Evolutionary conservation across 2,888 invertebrate genomes (phyloP), one percentile per base, ranked within the genome.

Genomic region (Tetragonula carbonaria): DNA sequence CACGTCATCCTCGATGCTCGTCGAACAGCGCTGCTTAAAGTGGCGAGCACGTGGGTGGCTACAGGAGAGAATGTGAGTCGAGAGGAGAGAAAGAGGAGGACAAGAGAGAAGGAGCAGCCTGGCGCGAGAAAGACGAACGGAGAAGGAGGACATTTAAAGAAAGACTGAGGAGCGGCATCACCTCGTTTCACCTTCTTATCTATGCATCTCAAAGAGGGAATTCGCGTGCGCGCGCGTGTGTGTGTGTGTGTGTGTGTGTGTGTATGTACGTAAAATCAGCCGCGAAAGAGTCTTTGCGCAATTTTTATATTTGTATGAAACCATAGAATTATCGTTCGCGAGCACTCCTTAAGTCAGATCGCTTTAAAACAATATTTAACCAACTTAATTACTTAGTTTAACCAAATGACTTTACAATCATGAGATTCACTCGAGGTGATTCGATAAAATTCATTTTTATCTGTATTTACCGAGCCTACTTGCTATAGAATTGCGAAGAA

Each of bases 101-200:
- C 33, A 38, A 45, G 53, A 28, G 67, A 63, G 63, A 50, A 51
- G 76, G 70, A 71, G 67, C 74, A 77, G 74, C 74, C 66, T 16
- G 51, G 70, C 71, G 53, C 66, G 63, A 53, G 78, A 76, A 76
- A 66, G 78, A 80, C 68, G 79, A 70, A 79, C 77, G 76, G 70
- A 74, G 72, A 80, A 65, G 75, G 84, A 87, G 87, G 89, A 91
- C 87, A 90, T 91, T 91, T 87, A 85, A 28, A 89, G 87, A 87
- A 87, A 90, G 90, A 90, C 87, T 78, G 88, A 86, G 88, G 86
- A 89, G 88, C 88, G 85, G 91, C 91, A 90, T 91, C 91, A 88
- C 89, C 90, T 92, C 90, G 84, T 92, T 93, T 89, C 89, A 84
- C 80, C 75, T 80, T 76, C 91, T 92, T 93, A 93, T 93, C 93